Base-by-base conservation (phyloP, 2,797 vertebrate species). In the Sebastes umbrosus region DNA sequence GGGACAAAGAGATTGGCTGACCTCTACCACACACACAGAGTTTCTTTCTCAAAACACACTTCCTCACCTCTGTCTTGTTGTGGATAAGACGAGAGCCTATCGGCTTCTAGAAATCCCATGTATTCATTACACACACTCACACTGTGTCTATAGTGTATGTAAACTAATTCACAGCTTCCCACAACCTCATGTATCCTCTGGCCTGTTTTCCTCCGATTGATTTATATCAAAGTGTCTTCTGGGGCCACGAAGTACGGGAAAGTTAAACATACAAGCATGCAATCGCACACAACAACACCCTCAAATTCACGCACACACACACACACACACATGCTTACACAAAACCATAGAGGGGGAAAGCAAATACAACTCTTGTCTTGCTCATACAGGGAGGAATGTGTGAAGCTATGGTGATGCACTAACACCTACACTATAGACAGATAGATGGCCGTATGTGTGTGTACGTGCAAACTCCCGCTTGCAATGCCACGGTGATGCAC, bases 381-480 rank as follows among this genome's bases (percentile, higher is more conserved):
- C 82, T 84, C 76, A 80, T 69, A 34, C 50, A 18, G 58, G 54
- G 2, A 77, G 84, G 85, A 91, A 87, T 89, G 84, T 83, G 81
- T 69, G 80, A 83, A 71, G 50, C 77, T 76, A 18, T 39, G 63
- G 4, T 83, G 87, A 88, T 84, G 67, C 79, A 67, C 60, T 81
- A 54, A 86, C 87, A 84, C 84, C 72, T 77, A 68, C 62, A 9
- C 73, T 59, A 54, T 31, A 80, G 32, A 57, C 46, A 60, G n/a
- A 85, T 59, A 31, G 24, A 63, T 29, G 9, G 8, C 2, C 0
- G 34, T 46, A 54, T 65, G 63, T 87, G 29, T 50, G 57, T 43
- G 69, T 58, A 8, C 20, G 73, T 22, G 58, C 22, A 68, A 64
- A 60, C 62, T 67, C 73, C 29, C 63, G 65, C 46, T 25, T 29